Evolutionary conservation across 2,888 invertebrate genomes (phyloP).

Genomic region (Ecdyonurus torrentis): DNA sequence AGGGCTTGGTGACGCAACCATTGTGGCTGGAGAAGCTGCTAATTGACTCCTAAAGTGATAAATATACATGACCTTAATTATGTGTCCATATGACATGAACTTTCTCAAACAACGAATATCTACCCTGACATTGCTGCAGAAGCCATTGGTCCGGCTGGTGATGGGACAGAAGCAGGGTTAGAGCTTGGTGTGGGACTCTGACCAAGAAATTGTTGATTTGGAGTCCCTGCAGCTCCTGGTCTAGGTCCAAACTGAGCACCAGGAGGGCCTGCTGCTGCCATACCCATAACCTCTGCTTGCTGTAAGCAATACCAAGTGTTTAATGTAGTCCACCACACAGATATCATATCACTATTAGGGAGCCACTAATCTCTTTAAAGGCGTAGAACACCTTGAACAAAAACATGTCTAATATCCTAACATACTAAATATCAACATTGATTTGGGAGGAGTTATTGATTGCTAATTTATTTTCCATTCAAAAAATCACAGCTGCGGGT

Average conservation of each 20-base stretch:
- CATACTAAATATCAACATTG: no score
- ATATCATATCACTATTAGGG: no score
- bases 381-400: no score
- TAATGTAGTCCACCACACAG: no score
- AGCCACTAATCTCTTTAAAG: no score
- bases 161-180: conserved; percentile 41
- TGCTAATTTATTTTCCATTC: no score
- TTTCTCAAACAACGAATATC: background rate
- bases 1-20: conserved; percentile 44
- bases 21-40: conserved; percentile 52
- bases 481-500: no score
- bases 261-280: background rate
- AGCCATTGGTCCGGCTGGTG: conserved; percentile 42
- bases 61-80: no score
- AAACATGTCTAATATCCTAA: no score
- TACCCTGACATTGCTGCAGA: conserved; percentile 24
- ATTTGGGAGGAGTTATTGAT: no score
- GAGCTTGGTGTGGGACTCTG: conserved; percentile 59
- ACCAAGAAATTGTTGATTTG: conserved; percentile 50
- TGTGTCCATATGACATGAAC: background rate
- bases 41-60: conserved; percentile 33
- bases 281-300: background rate
- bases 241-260: background rate
- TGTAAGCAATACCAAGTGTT: no score
- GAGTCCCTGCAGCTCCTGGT: conserved; percentile 41